Evolutionary conservation across 2,888 invertebrate species (phyloP), one percentile per base, ranked within the genome.

Genomic region (Microctonus brassicae): DNA sequence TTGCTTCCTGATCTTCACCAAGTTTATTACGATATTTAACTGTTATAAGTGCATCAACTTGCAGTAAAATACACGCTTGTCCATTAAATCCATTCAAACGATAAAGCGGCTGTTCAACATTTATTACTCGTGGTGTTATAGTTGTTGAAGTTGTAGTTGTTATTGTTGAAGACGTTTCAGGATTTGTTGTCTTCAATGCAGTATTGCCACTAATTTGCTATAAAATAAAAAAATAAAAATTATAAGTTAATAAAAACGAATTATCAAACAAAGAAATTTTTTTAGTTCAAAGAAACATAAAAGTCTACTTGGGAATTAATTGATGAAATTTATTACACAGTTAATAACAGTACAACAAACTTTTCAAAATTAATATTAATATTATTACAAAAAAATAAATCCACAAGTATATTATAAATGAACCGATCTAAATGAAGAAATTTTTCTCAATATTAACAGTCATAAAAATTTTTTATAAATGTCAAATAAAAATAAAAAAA

Each of bases 41-140:
- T 76, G 82, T 83, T 62, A 95, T 90, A 5, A 95, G 86, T 0
- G 93, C 95, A 84, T 95, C 95, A 24, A 94, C 93, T 76, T 91
- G 91, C 34, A 95, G 89, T 33, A 95, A 88, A 76, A 95, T 95
- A 83, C 95, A 95, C 0, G 95, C 94, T 75, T 92, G 92, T 1
- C 93, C 94, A 67, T 91, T 92, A 75, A 91, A 90, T 52, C 92
- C 91, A 77, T 92, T 91, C 34, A 94, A 89, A 57, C 94, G 90
- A 83, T 94, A 95, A 11, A 93, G 88, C 2, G 83, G 87, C 63
- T 80, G 73, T 17, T 82, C 82, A 64, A 76, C 67, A 42, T 77
- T 75, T 26, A 11, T 90, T 90, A 26, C 90, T 89, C 80, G 89
- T 88, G 83, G 64, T 82, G 86, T n/a, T n/a, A n/a, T 69, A 84